Base-by-base conservation (phyloP, 2,113 vertebrate species). In the Thymallus thymallus region DNA sequence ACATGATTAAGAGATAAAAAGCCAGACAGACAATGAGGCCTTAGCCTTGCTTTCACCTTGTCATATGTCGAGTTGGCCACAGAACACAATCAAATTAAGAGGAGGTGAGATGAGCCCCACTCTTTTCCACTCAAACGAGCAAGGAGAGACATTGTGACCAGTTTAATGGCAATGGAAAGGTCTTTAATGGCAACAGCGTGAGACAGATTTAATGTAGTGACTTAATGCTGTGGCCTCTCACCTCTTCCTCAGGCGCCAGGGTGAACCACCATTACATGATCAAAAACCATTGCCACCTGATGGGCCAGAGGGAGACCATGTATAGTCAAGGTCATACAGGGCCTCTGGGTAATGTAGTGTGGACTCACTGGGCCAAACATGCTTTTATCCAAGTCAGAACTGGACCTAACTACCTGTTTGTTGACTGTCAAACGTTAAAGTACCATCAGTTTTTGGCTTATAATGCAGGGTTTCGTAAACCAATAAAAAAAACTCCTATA, bases 141-240 rank as follows among this genome's bases (percentile, higher is more conserved):
- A 79, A 73, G 77, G 69, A 79, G 69, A 86, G 72, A 68, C 81
- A 71, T 71, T 69, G 60, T 76, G 79, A 87, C 82, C 82, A 65
- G 35, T 71, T 85, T 86, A 87, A 88, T 86, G 79, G 74, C 79
- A 76, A 85, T 79, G 79, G 80, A 83, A 83, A 75, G 68, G 74
- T 79, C 78, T 81, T 81, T 83, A 86, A 87, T 82, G 83, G 76
- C 76, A 73, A 56, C 68, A 76, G 79, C 16, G n/a, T 83, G 82
- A 76, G 79, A 80, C 76, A 84, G 80, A 74, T 84, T 87, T 86
- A 86, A 88, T 85, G 83, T 80, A 80, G 80, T 80, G 80, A 85
- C 80, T 85, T 82, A 84, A 86, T 82, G 76, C 76, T 55, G 69
- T 67, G 70, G 78, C 83, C 75, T 79, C 73, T 82, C 76, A 71